Conservation (phyloP, 1,140 invertebrate genomes). For the Drosophila elegans region DNA sequence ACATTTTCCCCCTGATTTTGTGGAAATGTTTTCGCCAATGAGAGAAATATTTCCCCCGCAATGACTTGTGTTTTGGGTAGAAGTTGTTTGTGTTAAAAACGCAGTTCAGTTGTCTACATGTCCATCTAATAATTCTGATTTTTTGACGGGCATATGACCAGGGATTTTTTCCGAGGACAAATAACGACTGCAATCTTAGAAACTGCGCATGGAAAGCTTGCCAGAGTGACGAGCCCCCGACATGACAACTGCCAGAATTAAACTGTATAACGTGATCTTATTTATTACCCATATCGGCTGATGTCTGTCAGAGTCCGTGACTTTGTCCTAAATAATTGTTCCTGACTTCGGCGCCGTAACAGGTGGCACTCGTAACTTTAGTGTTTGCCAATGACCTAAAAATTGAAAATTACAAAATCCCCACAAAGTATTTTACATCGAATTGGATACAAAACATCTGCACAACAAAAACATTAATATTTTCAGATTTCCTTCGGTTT, state of each 20-base stretch:
- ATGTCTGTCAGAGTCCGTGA: not conserved
- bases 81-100: constrained; percentile 11
- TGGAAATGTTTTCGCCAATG: constrained; percentile 29
- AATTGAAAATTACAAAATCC: not conserved
- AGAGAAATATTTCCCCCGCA: constrained; percentile 20
- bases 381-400: not conserved
- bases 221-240: constrained; percentile 11
- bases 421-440: not conserved
- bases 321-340: not conserved
- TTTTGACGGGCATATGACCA: constrained; percentile 17
- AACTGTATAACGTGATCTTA: constrained; percentile 1
- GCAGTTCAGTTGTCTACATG: constrained; percentile 18
- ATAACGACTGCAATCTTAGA: constrained; percentile 4
- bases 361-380: constrained; percentile 16
- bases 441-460: constrained; percentile 5
- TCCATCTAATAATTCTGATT: constrained; percentile 2
- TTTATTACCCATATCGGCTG: constrained; percentile 14
- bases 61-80: constrained; percentile 7
- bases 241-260: constrained; percentile 13
- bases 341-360: not conserved
- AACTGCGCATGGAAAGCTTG: constrained; percentile 33
- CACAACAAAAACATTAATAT: not conserved
- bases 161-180: constrained; percentile 16
- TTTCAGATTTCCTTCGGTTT: not conserved
- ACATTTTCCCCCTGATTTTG: constrained; percentile 1